Base-by-base conservation (phyloP, 2,888 invertebrate genomes). In the Ecliptopera silaceata region DNA sequence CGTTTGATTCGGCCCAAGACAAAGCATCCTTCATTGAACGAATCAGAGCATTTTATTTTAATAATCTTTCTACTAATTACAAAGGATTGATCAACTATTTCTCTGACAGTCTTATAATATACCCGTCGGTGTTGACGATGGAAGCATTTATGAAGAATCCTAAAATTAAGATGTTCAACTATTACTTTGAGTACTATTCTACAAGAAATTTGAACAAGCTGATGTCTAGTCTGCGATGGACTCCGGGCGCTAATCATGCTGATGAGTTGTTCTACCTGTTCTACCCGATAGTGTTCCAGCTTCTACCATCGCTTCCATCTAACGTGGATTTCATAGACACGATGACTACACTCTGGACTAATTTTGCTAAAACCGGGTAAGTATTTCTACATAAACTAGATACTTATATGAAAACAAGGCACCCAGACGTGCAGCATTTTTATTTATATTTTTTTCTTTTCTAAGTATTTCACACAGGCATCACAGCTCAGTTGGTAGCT, bases 151-250 rank as follows among this genome's bases (percentile, higher is more conserved):
- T 65, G 22, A 54, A 43, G 13, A 61, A 61, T 32, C 42, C 58
- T 11, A 68, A 57, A 8, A 53, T 68, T 2, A 56, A 56, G 15
- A 15, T 78, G 3, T 72, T 64, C 52, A 73, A 74, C 48, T 80
- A 79, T 65, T 73, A 71, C 57, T 80, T 80, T 59, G 55, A 62
- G 53, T 75, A 72, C 50, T 67, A 70, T 56, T 77, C 75, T 6
- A 6, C 48, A 0, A 72, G 79, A 56, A 80, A 79, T 64, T 55
- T 70, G 4, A 62, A 55, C 38, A 79, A 75, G 59, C 56, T 69
- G 3, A 4, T 44, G 13, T 66, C 69, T 36, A 58, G 59, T 4
- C 26, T 75, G 4, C 26, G 41, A 11, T 46, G 32, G 11, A 52
- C 51, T 13, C 54, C 64, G 3, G 78, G 79, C 1, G 75, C 79